phyloP scores from a whole-genome alignment of 2,113 vertebrate species.

The Myrmecophaga tridactyla region DNA sequence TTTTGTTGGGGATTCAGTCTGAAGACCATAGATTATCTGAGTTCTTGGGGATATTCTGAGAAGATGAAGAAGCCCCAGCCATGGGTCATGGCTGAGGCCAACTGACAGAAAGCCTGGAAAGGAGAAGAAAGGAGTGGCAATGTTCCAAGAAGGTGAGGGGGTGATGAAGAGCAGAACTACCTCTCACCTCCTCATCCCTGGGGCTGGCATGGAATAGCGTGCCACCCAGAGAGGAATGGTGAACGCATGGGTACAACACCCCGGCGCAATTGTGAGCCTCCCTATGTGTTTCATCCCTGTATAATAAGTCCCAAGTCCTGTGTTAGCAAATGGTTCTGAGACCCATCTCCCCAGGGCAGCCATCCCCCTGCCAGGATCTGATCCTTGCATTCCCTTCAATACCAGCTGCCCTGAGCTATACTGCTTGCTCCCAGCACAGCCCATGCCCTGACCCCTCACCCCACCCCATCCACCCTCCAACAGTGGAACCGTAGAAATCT shows the following conservation, averaged over 20 bases:
- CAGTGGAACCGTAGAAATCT: neutral
- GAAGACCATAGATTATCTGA: neutral
- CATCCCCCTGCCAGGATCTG: too few species aligned
- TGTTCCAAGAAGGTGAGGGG: neutral
- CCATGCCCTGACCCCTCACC: too few species aligned
- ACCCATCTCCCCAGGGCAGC: neutral
- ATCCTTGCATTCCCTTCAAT: neutral
- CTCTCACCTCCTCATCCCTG: neutral
- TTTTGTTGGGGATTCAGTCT: neutral
- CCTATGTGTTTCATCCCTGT: fast-evolving
- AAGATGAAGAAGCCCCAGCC: neutral
- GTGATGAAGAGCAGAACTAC: neutral
- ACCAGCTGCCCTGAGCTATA: fast-evolving
- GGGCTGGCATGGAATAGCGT: too few species aligned
- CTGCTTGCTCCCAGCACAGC: neutral
- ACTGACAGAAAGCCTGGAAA: neutral
- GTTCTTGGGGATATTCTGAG: neutral
- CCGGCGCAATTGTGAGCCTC: too few species aligned
- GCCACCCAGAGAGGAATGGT: too few species aligned
- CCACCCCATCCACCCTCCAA: too few species aligned
- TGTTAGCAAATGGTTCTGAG: fast-evolving
- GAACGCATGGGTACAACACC: fast-evolving
- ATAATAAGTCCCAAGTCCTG: neutral
- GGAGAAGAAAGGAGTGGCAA: neutral
- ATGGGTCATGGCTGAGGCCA: neutral